These are phyloP conservation scores for Peribatodes rhomboidaria DNA, from an alignment of 2,888 invertebrate genomes.

Conservation along the genomic window DNA sequence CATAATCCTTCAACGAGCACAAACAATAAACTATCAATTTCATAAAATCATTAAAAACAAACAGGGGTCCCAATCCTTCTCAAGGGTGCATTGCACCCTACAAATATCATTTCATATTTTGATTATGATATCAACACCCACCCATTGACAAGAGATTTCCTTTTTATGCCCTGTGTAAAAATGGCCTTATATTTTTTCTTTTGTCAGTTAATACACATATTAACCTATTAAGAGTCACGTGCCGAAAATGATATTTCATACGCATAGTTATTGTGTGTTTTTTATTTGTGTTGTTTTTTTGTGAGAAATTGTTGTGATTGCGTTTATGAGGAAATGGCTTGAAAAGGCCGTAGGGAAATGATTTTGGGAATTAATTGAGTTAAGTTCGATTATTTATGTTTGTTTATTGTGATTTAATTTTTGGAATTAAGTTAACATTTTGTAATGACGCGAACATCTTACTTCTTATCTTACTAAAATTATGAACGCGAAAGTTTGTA, in stretches of 20 bases:
- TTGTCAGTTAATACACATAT: conserved; percentile 83
- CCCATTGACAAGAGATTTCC: conserved; percentile 42
- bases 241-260: conserved; percentile 76
- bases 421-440: too few relatives aligned
- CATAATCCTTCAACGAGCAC: conserved; percentile 40
- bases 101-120: conserved; percentile 84
- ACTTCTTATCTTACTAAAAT: too few relatives aligned
- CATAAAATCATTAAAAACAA: conserved; percentile 74
- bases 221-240: conserved; percentile 84
- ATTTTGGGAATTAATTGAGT: conserved; percentile 12
- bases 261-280: conserved; percentile 70
- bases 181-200: conserved; percentile 64
- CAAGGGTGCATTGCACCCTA: conserved; percentile 63
- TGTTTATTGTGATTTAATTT: too few relatives aligned
- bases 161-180: conserved; percentile 34
- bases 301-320: conserved; percentile 46
- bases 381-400: background rate
- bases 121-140: conserved; percentile 84
- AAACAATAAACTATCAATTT: conserved; percentile 63
- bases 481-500: too few relatives aligned
- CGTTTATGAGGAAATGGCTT: conserved; percentile 13
- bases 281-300: conserved; percentile 56
- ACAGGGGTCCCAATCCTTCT: conserved; percentile 67
- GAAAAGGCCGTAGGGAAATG: conserved; percentile 22
- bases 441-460: too few relatives aligned